These are phyloP conservation scores for Margaritifera margaritifera DNA, from an alignment of 2,888 invertebrate genomes.

Conservation along the genomic window DNA sequence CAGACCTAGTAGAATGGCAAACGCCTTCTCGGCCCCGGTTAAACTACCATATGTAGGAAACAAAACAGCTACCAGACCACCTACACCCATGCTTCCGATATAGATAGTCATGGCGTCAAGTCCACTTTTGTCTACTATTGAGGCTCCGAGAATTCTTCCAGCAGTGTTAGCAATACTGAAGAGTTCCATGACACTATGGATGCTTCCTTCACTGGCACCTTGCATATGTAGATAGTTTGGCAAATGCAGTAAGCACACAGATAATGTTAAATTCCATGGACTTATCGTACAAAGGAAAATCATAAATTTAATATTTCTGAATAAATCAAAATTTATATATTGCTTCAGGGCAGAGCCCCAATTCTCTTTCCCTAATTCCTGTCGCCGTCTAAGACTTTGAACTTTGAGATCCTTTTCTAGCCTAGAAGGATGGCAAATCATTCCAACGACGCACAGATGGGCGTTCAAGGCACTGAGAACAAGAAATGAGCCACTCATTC, in stretches of 20 bases:
- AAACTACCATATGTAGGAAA: slow-evolving; percentile 24
- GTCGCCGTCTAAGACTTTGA: not conserved
- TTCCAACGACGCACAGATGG: slow-evolving; percentile 31
- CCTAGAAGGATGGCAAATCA: slow-evolving; percentile 31
- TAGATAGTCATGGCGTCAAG: slow-evolving; percentile 21
- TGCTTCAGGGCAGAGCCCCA: slow-evolving; percentile 5
- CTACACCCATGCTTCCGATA: slow-evolving; percentile 17
- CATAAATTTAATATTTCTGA: slow-evolving; percentile 14
- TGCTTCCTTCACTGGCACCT: slow-evolving; percentile 15
- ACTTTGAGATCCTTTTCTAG: slow-evolving; percentile 16
- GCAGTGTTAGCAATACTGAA: slow-evolving; percentile 27
- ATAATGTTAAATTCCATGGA: slow-evolving; percentile 27
- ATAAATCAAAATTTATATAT: slow-evolving; percentile 22
- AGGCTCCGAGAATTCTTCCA: slow-evolving; percentile 23
- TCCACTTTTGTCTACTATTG: slow-evolving; percentile 8
- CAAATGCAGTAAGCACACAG: slow-evolving; percentile 29
- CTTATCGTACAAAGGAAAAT: slow-evolving; percentile 27
- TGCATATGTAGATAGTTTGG: slow-evolving; percentile 24
- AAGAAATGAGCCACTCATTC: slow-evolving; percentile 33
- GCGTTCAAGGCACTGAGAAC: slow-evolving; percentile 28
- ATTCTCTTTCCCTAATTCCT: not conserved
- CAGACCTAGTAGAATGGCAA: slow-evolving; percentile 23
- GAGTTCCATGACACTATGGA: slow-evolving; percentile 28
- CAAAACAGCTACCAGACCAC: slow-evolving; percentile 15
- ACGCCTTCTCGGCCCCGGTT: slow-evolving; percentile 14